Conservation (phyloP, 2,888 invertebrate genomes). For the Agrypnus murinus region DNA sequence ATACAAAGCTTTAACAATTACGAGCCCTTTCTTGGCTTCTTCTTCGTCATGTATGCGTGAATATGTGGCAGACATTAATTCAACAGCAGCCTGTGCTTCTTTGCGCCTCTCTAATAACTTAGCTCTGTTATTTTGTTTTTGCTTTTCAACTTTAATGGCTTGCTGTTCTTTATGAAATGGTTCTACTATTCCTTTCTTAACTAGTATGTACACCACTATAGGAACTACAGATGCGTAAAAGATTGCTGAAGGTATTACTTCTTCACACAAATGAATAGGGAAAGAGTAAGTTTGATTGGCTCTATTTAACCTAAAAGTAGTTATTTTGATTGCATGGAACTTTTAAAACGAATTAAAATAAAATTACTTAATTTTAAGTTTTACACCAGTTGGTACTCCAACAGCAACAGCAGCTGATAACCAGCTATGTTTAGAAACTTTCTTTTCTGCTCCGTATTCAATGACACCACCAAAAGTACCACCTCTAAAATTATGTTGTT, state of each 20-base stretch:
- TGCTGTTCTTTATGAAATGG: slow-evolving; percentile 87
- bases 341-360: slow-evolving; percentile 32
- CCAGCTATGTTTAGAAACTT: slow-evolving; percentile 91
- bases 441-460: slow-evolving; percentile 95
- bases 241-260: slow-evolving; percentile 90
- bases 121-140: slow-evolving; percentile 86
- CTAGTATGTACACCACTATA: slow-evolving; percentile 83
- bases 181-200: slow-evolving; percentile 90
- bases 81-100: slow-evolving; percentile 90
- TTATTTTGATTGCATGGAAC: background rate
- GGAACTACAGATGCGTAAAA: slow-evolving; percentile 96
- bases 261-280: slow-evolving; percentile 93
- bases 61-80: slow-evolving; percentile 94
- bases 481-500: slow-evolving; percentile 73
- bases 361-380: slow-evolving; percentile 87
- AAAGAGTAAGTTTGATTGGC: slow-evolving; percentile 92
- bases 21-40: slow-evolving; percentile 86
- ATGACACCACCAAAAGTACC: slow-evolving; percentile 91
- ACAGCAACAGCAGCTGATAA: slow-evolving; percentile 89
- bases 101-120: slow-evolving; percentile 85
- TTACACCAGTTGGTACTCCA: slow-evolving; percentile 91
- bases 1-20: slow-evolving; percentile 89
- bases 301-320: slow-evolving; percentile 80
- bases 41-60: slow-evolving; percentile 88
- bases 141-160: slow-evolving; percentile 86